Conservation (phyloP, 2,797 vertebrate species). For the Vipera latastei region DNA sequence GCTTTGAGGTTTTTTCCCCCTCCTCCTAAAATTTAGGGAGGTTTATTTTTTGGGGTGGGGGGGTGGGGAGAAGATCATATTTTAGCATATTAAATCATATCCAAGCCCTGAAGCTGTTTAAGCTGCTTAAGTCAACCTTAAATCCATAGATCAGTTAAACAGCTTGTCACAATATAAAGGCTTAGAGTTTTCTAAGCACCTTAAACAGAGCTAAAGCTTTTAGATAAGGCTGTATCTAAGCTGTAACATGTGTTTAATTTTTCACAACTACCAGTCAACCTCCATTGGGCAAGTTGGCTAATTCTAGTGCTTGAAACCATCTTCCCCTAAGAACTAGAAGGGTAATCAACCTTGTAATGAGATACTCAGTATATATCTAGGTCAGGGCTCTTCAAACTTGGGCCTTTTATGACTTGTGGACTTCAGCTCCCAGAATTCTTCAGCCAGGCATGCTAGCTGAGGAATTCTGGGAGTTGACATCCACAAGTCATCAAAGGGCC, state of each 20-base stretch:
- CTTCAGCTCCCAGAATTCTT: no score
- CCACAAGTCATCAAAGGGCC: no score
- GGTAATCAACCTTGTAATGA: neutral
- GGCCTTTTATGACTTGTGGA: no score
- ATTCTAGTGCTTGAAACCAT: neutral
- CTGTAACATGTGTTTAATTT: slow-evolving; percentile 20
- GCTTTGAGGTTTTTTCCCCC: neutral
- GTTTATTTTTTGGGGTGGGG: neutral
- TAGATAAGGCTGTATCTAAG: slow-evolving; percentile 34
- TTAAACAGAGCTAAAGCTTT: slow-evolving; percentile 62
- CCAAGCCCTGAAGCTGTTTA: slow-evolving; percentile 60
- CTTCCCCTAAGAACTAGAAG: neutral
- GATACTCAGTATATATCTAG: neutral
- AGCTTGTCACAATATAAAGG: slow-evolving; percentile 59
- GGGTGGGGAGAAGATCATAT: slow-evolving; percentile 8
- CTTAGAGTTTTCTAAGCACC: slow-evolving; percentile 59
- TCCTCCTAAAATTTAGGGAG: slow-evolving; percentile 2
- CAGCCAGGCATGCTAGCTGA: no score
- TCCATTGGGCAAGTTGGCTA: neutral
- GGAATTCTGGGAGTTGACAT: no score
- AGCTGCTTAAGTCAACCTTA: slow-evolving; percentile 58
- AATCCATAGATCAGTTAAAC: slow-evolving; percentile 64
- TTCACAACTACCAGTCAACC: neutral
- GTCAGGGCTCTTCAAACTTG: neutral
- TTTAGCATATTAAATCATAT: slow-evolving; percentile 54